Base-by-base conservation (phyloP, 2,113 vertebrate species). In the Castor canadensis region DNA sequence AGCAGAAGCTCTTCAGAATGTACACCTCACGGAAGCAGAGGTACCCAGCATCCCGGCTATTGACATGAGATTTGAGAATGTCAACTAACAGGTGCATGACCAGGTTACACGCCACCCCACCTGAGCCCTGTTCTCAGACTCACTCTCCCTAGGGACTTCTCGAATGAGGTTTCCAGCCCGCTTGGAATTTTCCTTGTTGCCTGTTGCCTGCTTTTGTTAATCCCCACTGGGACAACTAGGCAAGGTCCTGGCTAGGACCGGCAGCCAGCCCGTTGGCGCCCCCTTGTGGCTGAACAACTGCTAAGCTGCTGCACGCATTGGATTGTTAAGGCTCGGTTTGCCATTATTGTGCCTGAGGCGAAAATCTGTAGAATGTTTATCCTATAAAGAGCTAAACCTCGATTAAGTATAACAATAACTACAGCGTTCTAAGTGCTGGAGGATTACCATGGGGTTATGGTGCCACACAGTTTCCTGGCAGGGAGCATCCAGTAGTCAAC, bases 1-100 rank as follows among this genome's bases (percentile, higher is more conserved):
- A 99, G 98, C 98, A 99, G 99, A 99, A 99, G 99, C 98, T 99
- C 98, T 99, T 99, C 99, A 99, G 99, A 99, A 99, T 98, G 98
- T 98, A 98, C 99, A 98, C 97, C 95, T 98, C 98, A 97, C 96
- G 99, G 99, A 99, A 98, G 98, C 98, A 99, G 99, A 99, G 99
- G 99, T 99, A 99, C 98, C 98, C 98, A 98, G 98, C 99, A 99
- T 99, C 99, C 98, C 97, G 97, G 98, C 98, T 99, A 97, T 98
- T 98, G 98, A 98, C 98, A 97, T 98, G 98, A 97, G 97, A 98
- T 98, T 98, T 99, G 99, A 98, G 99, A 99, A 99, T 99, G 99
- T 98, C 98, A 97, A 98, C 99, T 99, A 99, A 99, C 98, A 98
- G 98, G 98, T 99, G 99, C 99, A 99, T 99, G 99, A 98, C 97